Conservation (phyloP, 2,888 invertebrate genomes). For the Callinectes sapidus region DNA sequence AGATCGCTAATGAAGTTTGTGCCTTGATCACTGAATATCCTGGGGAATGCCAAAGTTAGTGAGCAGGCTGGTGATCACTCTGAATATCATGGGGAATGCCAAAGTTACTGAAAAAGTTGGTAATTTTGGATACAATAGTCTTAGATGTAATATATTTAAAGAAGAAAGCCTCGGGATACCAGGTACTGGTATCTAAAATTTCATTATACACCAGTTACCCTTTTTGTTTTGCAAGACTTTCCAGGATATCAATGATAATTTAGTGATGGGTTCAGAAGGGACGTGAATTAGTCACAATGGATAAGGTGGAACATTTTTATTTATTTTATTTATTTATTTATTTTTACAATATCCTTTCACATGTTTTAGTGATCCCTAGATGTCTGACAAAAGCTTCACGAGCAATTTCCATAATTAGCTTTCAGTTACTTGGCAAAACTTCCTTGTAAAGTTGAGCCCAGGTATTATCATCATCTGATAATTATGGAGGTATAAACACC, state of each 20-base stretch:
- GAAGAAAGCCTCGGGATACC: slow-evolving; percentile 41
- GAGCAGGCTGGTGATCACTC: no score
- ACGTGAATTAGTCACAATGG: not conserved
- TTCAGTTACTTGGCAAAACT: not conserved
- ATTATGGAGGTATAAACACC: not conserved
- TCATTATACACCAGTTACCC: no score
- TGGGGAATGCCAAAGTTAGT: no score
- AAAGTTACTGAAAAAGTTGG: not conserved
- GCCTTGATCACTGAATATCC: no score
- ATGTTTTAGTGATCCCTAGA: no score
- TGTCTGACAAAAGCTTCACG: slow-evolving; percentile 21
- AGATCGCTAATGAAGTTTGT: slow-evolving; percentile 21
- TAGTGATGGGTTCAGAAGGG: not conserved
- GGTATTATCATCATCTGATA: not conserved
- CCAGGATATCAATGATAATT: not conserved
- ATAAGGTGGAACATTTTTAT: slow-evolving; percentile 16
- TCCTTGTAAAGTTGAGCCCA: not conserved
- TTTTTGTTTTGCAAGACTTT: no score
- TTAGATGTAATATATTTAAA: slow-evolving; percentile 12
- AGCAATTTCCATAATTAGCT: not conserved
- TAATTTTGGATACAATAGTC: not conserved
- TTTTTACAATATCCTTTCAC: not conserved
- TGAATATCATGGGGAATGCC: slow-evolving; percentile 29
- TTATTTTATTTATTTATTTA: not conserved
- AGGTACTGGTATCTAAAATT: not conserved